A percentile compares a stretch with the other conserved stretches of the same genome.
Conservation (phyloP, 1,140 invertebrate species). For the Trachymyrmex septentrionalis region DNA sequence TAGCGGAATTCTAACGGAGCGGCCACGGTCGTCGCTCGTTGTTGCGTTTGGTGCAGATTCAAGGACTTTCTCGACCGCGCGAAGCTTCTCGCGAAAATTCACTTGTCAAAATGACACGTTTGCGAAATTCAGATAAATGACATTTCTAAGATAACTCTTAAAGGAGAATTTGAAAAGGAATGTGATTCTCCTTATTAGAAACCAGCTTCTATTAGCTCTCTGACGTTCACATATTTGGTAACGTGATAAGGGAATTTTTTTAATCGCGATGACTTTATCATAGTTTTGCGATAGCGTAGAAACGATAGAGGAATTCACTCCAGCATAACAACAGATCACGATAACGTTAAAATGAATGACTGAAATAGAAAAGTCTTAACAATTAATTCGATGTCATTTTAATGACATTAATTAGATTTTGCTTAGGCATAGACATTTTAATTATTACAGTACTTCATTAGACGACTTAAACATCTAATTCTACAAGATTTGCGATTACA, state of each 20-base stretch:
- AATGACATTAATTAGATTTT: no score
- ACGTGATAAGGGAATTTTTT: neutral
- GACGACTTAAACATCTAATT: neutral
- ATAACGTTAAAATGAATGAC: no score
- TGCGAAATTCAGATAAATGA: neutral
- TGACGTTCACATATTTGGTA: neutral
- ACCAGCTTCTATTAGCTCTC: neutral
- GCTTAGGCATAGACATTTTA: neutral
- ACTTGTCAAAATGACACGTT: neutral
- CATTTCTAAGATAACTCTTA: neutral
- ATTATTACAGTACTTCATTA: neutral
- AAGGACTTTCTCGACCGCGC: constrained; percentile 44
- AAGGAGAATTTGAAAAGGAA: neutral
- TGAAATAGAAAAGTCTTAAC: no score
- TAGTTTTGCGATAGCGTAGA: neutral
- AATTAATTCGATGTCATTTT: no score
- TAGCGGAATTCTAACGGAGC: constrained; percentile 68
- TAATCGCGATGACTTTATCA: neutral
- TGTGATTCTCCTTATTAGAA: neutral
- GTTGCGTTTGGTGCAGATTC: constrained; percentile 53
- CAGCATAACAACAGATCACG: no score
- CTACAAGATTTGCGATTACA: neutral
- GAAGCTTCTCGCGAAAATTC: constrained; percentile 38
- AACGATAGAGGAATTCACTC: neutral
- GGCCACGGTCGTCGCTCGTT: constrained; percentile 54